Percentiles rank a stretch among this genome's conserved stretches.
These are phyloP conservation scores for Drosophila pseudoobscura DNA, from an alignment of 1,140 invertebrate genomes.

Conservation along the genomic window DNA sequence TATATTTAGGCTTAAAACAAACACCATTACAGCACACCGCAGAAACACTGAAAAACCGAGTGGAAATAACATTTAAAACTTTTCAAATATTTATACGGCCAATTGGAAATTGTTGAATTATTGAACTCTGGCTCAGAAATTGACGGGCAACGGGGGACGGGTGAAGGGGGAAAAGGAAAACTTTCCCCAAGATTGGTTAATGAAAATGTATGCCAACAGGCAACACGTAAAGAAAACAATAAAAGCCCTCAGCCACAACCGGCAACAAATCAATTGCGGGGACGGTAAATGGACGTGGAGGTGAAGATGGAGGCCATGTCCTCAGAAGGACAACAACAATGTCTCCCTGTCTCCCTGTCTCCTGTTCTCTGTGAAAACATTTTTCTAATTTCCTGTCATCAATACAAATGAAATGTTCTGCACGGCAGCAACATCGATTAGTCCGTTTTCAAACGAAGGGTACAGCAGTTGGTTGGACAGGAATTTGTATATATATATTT, in stretches of 20 bases:
- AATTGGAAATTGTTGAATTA: slow-evolving; percentile 51
- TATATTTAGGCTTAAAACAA: slow-evolving; percentile 48
- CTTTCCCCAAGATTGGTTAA: slow-evolving; percentile 48
- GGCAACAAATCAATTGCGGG: slow-evolving; percentile 62
- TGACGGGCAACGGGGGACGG: too few relatives aligned
- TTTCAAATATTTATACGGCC: slow-evolving; percentile 52
- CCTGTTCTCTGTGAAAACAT: slow-evolving; percentile 63
- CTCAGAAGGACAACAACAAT: slow-evolving; percentile 14
- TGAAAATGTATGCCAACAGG: slow-evolving; percentile 58
- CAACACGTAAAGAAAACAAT: slow-evolving; percentile 53
- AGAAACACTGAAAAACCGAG: background rate
- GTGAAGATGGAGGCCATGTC: slow-evolving; percentile 9
- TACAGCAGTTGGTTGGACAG: background rate
- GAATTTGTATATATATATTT: slow-evolving; percentile 45
- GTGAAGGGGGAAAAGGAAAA: slow-evolving; percentile 3
- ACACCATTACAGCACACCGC: slow-evolving; percentile 1
- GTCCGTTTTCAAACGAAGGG: background rate
- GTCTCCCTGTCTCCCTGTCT: slow-evolving; percentile 23
- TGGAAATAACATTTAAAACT: slow-evolving; percentile 48
- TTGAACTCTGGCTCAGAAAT: slow-evolving; percentile 24
- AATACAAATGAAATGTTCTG: slow-evolving; percentile 78
- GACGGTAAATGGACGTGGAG: slow-evolving; percentile 6
- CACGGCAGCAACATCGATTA: slow-evolving; percentile 20
- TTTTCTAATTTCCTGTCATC: slow-evolving; percentile 82
- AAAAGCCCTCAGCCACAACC: slow-evolving; percentile 24